phyloP scores from a whole-genome alignment of 1,140 invertebrate species.

The Plodia interpunctella region DNA sequence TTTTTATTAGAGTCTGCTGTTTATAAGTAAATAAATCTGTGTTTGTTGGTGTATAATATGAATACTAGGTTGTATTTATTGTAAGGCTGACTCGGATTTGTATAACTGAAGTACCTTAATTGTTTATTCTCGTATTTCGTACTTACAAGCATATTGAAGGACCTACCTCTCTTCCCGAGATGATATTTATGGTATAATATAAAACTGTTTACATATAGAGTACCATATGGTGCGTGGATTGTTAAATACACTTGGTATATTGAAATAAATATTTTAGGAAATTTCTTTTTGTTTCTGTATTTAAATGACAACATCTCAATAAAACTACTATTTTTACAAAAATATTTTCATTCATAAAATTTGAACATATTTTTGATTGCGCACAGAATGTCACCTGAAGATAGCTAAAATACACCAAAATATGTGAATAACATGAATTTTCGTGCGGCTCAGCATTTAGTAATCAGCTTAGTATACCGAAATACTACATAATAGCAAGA shows the following conservation, averaged over 20 bases:
- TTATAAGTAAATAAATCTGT: background rate
- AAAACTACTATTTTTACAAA: constrained; percentile 18
- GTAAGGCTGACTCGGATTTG: background rate
- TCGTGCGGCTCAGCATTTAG: no score
- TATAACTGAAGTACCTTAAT: background rate
- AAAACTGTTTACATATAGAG: constrained; percentile 44
- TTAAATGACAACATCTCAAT: background rate
- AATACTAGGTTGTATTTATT: constrained; percentile 6
- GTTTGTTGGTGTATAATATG: constrained; percentile 6
- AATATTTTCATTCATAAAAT: constrained; percentile 24
- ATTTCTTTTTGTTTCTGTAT: constrained; percentile 24
- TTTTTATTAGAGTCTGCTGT: background rate
- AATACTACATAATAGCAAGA: no score
- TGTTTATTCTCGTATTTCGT: constrained; percentile 28
- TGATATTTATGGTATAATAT: constrained; percentile 30
- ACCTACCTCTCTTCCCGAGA: constrained; percentile 43
- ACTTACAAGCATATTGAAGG: constrained; percentile 36
- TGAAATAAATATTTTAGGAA: constrained; percentile 68
- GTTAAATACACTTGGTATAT: constrained; percentile 56
- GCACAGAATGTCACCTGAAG: background rate
- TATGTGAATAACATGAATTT: no score
- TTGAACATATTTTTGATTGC: constrained; percentile 8
- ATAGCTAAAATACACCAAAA: background rate
- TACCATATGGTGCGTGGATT: constrained; percentile 59
- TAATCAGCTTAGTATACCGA: no score